Percentiles rank a stretch among this genome's conserved stretches.
These are phyloP conservation scores for Phortica okadai DNA, from an alignment of 2,888 invertebrate genomes.

Conservation along the genomic window DNA sequence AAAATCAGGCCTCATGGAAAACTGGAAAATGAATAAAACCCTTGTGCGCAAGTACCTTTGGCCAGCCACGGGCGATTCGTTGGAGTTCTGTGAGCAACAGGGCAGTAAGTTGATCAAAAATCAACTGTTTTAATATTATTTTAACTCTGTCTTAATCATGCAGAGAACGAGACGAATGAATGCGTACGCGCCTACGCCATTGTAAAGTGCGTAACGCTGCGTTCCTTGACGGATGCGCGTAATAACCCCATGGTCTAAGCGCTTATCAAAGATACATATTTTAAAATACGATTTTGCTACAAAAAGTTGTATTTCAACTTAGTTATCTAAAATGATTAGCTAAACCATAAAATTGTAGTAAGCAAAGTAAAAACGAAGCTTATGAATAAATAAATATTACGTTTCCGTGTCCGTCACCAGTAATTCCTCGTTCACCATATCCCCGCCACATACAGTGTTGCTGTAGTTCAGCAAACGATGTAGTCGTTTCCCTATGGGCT, in stretches of 20 bases:
- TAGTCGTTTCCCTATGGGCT: slow-evolving; percentile 87
- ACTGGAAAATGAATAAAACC: slow-evolving; percentile 76
- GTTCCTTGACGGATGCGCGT: slow-evolving; percentile 71
- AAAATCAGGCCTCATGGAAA: slow-evolving; percentile 76
- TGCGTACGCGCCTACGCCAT: slow-evolving; percentile 79
- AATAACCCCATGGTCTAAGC: slow-evolving; percentile 60
- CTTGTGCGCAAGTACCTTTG: slow-evolving; percentile 75
- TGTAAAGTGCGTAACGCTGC: slow-evolving; percentile 78
- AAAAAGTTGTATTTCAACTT: slow-evolving; percentile 31
- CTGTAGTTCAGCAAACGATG: slow-evolving; percentile 78
- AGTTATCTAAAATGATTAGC: neutral
- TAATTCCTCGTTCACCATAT: slow-evolving; percentile 23
- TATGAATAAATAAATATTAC: slow-evolving; percentile 39
- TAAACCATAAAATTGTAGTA: slow-evolving; percentile 6
- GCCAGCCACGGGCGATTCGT: slow-evolving; percentile 72
- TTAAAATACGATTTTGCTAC: slow-evolving; percentile 31
- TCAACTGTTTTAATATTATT: neutral
- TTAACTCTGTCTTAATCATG: slow-evolving; percentile 41
- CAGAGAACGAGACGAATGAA: slow-evolving; percentile 74
- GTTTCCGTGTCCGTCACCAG: slow-evolving; percentile 27
- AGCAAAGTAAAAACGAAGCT: neutral
- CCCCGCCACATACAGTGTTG: slow-evolving; percentile 58
- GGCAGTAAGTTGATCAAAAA: slow-evolving; percentile 61
- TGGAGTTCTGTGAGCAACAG: slow-evolving; percentile 71
- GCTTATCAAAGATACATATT: neutral